A percentile compares a stretch with the other conserved stretches of the same genome.
Evolutionary conservation across 1,140 invertebrate genomes (phyloP).

Genomic region (Conus betulinus): DNA sequence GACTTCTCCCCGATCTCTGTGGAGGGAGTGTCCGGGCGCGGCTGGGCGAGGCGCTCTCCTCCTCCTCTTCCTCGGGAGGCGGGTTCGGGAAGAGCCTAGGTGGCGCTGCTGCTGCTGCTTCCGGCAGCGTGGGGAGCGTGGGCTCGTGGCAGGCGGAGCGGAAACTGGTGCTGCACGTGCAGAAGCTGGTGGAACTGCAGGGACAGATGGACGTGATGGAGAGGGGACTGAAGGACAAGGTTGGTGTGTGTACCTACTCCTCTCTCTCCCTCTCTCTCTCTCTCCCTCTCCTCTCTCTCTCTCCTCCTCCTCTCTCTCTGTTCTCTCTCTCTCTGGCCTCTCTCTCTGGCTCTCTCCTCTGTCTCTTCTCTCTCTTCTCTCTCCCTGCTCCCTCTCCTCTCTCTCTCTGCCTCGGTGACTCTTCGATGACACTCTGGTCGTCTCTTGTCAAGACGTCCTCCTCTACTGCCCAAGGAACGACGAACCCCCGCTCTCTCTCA

Average conservation of each 20-base stretch:
- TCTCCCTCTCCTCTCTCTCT: neutral
- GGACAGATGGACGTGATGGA: conserved; percentile 57
- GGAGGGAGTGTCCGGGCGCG: neutral
- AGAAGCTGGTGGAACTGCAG: conserved; percentile 54
- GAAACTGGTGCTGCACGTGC: conserved; percentile 62
- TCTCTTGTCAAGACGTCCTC: too few relatives aligned
- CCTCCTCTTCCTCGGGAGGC: neutral
- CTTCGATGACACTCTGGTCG: too few relatives aligned
- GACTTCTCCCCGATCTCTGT: too few relatives aligned
- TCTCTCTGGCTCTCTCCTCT: neutral
- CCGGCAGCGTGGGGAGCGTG: neutral
- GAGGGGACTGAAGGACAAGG: conserved; percentile 53
- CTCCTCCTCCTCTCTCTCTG: neutral
- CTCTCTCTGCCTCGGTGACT: too few relatives aligned
- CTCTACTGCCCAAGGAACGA: too few relatives aligned
- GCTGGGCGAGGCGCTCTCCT: neutral
- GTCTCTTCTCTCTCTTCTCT: too few relatives aligned
- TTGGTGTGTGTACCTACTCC: conserved; percentile 22
- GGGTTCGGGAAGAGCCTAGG: neutral
- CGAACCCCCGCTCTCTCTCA: too few relatives aligned
- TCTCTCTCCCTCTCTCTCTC: neutral
- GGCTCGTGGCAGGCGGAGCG: neutral
- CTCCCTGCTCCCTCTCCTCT: too few relatives aligned
- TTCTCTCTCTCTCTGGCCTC: neutral
- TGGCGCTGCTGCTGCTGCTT: neutral